These are phyloP conservation scores for Melieria picta DNA, from an alignment of 2,888 invertebrate species.

Conservation along the genomic window DNA sequence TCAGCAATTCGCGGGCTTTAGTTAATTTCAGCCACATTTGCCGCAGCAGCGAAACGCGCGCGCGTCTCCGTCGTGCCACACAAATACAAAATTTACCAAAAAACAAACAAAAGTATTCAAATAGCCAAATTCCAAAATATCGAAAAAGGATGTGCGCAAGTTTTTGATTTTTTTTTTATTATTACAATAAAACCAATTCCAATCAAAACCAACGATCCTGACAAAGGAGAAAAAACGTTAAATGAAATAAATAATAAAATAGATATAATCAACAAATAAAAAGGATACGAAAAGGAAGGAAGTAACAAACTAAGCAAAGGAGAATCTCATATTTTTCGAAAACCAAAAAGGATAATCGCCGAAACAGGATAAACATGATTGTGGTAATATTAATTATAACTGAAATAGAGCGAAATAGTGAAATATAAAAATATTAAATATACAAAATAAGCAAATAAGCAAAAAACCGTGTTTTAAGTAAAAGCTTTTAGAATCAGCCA, in stretches of 20 bases:
- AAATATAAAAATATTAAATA: not conserved
- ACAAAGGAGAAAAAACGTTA: not conserved
- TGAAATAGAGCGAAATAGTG: not conserved
- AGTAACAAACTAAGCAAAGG: not conserved
- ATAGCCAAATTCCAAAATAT: not conserved
- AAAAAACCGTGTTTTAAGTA: not conserved
- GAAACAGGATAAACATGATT: too few species aligned
- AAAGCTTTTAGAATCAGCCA: not conserved
- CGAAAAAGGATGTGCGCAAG: not conserved
- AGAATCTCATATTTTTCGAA: not conserved
- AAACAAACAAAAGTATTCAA: constrained; percentile 4
- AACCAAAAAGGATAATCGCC: too few species aligned
- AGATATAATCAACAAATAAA: not conserved
- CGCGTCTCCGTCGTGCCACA: constrained; percentile 2
- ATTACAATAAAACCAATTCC: too few species aligned
- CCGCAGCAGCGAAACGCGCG: constrained; percentile 26
- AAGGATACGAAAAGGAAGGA: not conserved
- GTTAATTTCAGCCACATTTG: constrained; percentile 25
- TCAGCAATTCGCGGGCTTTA: constrained; percentile 33
- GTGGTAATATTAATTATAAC: not conserved
- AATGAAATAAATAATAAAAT: not conserved
- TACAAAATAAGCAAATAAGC: not conserved
- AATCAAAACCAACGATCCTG: too few species aligned
- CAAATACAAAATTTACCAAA: not conserved
- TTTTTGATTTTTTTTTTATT: constrained; percentile 6